Conservation (phyloP, 2,797 vertebrate species). For the Tauraco hartlaubi region DNA sequence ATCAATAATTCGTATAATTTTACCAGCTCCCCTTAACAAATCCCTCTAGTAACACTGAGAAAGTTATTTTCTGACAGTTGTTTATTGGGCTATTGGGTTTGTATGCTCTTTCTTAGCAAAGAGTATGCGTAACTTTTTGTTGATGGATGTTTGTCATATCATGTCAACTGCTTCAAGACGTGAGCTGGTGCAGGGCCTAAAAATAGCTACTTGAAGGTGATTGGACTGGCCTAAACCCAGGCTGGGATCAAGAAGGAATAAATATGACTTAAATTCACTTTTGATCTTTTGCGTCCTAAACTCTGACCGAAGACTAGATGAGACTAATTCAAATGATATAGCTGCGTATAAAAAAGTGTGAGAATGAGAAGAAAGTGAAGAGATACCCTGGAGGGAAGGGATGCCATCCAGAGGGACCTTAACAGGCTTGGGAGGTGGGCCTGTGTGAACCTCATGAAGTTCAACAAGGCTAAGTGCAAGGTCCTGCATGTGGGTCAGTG, state of each 20-base stretch:
- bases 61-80: background rate
- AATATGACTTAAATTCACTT: constrained; percentile 28
- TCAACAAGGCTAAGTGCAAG: too few relatives aligned
- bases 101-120: background rate
- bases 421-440: too few relatives aligned
- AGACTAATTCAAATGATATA: background rate
- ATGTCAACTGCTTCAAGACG: background rate
- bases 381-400: too few relatives aligned
- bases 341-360: background rate
- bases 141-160: constrained; percentile 12
- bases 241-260: constrained; percentile 24
- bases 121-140: background rate
- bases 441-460: too few relatives aligned
- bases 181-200: constrained; percentile 28
- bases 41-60: background rate
- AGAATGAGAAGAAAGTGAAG: background rate
- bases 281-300: background rate
- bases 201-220: background rate
- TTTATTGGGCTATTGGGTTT: background rate
- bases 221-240: constrained; percentile 10
- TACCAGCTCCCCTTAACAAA: background rate
- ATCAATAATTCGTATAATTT: background rate
- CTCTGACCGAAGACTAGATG: background rate
- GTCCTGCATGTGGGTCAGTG: too few relatives aligned
- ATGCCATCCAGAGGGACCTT: too few relatives aligned